A percentile compares a stretch with the other conserved stretches of the same genome.
These are phyloP conservation scores for Rhagoletis zephyria DNA, from an alignment of 1,140 invertebrate species.

Conservation along the genomic window DNA sequence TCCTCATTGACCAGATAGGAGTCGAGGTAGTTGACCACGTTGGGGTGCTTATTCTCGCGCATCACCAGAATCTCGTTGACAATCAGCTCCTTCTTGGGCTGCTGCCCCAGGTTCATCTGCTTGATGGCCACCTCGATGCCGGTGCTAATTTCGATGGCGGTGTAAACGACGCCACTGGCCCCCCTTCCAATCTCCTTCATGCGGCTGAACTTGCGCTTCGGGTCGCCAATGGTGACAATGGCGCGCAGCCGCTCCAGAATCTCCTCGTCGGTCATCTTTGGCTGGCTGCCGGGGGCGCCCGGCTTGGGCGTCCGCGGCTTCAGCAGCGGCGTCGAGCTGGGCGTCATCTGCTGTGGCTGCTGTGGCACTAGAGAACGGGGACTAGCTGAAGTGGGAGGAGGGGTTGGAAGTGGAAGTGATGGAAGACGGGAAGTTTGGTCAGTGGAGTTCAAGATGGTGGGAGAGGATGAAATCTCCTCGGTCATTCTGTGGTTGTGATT, in stretches of 20 bases:
- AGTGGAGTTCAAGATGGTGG: no score
- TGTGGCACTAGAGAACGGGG: no score
- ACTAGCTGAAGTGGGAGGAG: no score
- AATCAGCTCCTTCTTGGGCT: slow-evolving; percentile 99
- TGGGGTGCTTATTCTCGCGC: slow-evolving; percentile 99
- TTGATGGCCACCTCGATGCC: slow-evolving; percentile 99
- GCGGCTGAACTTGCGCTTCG: slow-evolving; percentile 97
- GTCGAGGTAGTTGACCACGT: slow-evolving; percentile 99
- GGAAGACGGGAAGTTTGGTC: no score
- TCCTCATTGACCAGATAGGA: slow-evolving; percentile 96
- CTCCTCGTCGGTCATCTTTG: slow-evolving; percentile 97
- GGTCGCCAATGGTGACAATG: slow-evolving; percentile 94
- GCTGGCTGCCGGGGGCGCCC: slow-evolving; percentile 84
- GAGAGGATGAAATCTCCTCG: no score
- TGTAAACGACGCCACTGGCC: slow-evolving; percentile 98
- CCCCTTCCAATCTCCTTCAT: slow-evolving; percentile 99
- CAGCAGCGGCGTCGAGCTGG: no score
- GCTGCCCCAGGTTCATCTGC: slow-evolving; percentile 98
- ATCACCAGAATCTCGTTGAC: slow-evolving; percentile 99
- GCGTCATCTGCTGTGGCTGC: no score
- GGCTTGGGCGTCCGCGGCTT: no score
- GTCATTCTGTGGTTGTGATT: no score
- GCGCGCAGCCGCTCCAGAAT: slow-evolving; percentile 94
- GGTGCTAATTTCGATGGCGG: slow-evolving; percentile 96
- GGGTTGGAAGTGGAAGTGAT: no score